Base-by-base conservation (phyloP, 2,113 vertebrate genomes). In the Coptodon bakossiorum region DNA sequence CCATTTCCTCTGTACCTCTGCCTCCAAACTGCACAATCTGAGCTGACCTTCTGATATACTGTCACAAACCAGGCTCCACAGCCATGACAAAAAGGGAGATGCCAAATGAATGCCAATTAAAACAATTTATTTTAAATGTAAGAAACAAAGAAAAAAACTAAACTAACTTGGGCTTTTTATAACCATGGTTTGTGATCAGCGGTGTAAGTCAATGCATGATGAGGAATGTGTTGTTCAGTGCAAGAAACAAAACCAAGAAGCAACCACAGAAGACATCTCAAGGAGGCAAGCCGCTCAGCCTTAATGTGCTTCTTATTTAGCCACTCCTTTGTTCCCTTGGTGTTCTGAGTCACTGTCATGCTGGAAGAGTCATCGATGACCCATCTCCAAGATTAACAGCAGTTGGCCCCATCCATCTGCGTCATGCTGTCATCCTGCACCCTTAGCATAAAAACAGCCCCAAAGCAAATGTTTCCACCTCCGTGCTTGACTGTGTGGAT, bases 141-240 rank as follows among this genome's bases (percentile, higher is more conserved):
- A 16, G 13, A 16, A 10, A 71, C 3, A 43, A 71, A 71, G 38
- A 0, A 0, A 24, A 43, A 27, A 16, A 1, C 0, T 2, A 66
- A 66, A 7, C 17, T n/a, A 66, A 36, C 61, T 31, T 7, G 0
- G 4, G 61, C 61, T 66, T 38, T 66, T 63, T 63, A 63, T 22
- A 22, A 22, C 36, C 4, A 40, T 0, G 34, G 6, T 68, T 36
- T n/a, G 34, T 3, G 19, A 38, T 68, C 63, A 22, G 7, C 4
- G 1, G 36, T 14, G 11, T 3, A 38, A 40, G n/a, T 22, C 38
- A 2, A 16, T 73, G 68, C 68, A 45, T 2, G 68, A 24, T 45
- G 22, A 43, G 5, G 22, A 16, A 0, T 34, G 13, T 73, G 68
- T 73, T 73, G 40, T 27, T 73, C 45, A 45, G 38, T 73, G 38